Base-by-base conservation (phyloP, 2,797 vertebrate species). In the Thunnus albacares region DNA sequence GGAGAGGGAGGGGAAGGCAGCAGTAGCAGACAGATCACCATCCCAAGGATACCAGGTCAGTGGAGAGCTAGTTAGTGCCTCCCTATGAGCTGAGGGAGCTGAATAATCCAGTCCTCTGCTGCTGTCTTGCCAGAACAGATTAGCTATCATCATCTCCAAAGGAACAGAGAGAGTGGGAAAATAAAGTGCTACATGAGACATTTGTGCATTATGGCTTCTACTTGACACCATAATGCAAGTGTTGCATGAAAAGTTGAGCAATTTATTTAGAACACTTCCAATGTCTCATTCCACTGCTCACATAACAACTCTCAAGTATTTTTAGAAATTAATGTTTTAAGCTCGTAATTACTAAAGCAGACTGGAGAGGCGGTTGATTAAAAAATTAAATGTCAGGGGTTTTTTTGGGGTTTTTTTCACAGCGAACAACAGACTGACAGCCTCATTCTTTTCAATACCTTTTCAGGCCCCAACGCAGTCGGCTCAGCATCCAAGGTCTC, bases 1-100 rank as follows among this genome's bases (percentile, higher is more conserved):
- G 98, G 98, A 7, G 98, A 99, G 26, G 98, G 98, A 51, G 98
- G 98, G 0, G 98, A 99, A 0, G 98, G 98, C 82, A 98, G 96
- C 94, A 98, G 97, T 87, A 99, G 97, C 61, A 95, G 96, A 74
- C 97, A 98, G 81, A 98, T 99, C 95, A 97, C 97, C 82, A 99
- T 99, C 87, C 98, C 97, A 86, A 97, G 96, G 94, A 93, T 95
- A 94, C 87, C 95, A 94, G 96, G 96, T 96, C 88, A 89, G 92
- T 89, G 35, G 80, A 83, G 69, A 80, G 76, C 76, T 81, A 76
- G 88, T 78, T 83, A 83, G 63, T 59, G 78, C 22, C 47, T 82
- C 72, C 63, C 84, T 70, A 3, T 47, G 75, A 63, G 53, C 52
- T 43, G 22, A 33, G 30, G 30, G 30, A 68, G 52, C 26, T 66